Conservation (phyloP, 2,113 vertebrate species). For the Peromyscus polionotus region DNA sequence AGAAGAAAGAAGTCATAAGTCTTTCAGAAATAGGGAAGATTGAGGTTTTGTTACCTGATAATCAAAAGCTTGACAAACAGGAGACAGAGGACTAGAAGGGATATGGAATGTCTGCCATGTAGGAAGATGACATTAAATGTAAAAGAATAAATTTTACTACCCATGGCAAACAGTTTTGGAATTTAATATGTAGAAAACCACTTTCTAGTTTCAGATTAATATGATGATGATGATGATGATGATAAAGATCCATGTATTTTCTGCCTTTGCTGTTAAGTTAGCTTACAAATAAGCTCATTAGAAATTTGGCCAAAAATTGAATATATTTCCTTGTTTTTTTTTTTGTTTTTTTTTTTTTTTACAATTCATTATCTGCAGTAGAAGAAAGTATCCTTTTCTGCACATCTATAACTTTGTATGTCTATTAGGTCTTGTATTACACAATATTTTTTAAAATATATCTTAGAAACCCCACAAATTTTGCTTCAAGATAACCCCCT, state of each 20-base stretch:
- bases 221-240: not conserved
- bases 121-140: not conserved
- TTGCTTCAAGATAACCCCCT: not conserved
- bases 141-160: slow-evolving; percentile 37
- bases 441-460: not conserved
- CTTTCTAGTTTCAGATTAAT: slow-evolving; percentile 30
- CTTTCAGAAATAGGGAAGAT: slow-evolving; percentile 12
- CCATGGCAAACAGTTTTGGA: not conserved
- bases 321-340: not conserved
- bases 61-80: not conserved
- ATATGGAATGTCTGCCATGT: not conserved
- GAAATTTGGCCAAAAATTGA: slow-evolving; percentile 33
- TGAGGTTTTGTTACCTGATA: slow-evolving; percentile 53
- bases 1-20: slow-evolving; percentile 31
- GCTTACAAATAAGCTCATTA: slow-evolving; percentile 12
- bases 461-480: not conserved
- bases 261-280: slow-evolving; percentile 31
- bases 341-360: not conserved
- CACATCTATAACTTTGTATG: slow-evolving; percentile 4
- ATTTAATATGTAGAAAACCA: slow-evolving; percentile 42
- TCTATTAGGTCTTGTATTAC: not conserved
- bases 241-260: not conserved
- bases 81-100: slow-evolving; percentile 33
- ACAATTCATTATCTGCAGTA: not conserved
- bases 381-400: slow-evolving; percentile 1